These are phyloP conservation scores for Catamblyrhynchus diadema DNA, from an alignment of 2,797 vertebrate species.

Conservation along the genomic window DNA sequence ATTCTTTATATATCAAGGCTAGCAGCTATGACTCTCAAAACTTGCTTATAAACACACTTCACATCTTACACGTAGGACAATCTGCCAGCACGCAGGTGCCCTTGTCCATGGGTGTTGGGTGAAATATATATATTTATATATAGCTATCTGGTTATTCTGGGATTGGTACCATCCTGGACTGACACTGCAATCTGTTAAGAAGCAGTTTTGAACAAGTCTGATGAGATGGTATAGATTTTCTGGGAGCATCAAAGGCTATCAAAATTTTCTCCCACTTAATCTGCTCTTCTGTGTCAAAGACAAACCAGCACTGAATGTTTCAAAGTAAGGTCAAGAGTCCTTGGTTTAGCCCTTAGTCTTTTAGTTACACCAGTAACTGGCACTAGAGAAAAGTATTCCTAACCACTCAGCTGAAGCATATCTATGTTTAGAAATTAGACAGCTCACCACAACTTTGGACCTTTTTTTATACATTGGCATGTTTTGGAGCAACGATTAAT, in stretches of 20 bases:
- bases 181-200: slow-evolving; percentile 40
- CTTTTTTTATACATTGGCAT: neutral
- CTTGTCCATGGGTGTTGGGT: slow-evolving; percentile 21
- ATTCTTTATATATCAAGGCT: neutral
- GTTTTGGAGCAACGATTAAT: neutral
- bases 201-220: slow-evolving; percentile 7
- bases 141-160: slow-evolving; percentile 38
- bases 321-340: neutral
- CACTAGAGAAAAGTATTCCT: neutral
- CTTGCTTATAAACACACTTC: slow-evolving; percentile 31
- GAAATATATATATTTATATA: slow-evolving; percentile 12
- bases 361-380: neutral
- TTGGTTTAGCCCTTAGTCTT: neutral
- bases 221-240: slow-evolving; percentile 47
- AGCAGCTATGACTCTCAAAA: neutral
- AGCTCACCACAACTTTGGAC: neutral
- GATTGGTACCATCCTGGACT: slow-evolving; percentile 17
- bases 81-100: slow-evolving; percentile 5
- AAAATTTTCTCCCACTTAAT: neutral
- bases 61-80: neutral
- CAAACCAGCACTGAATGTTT: neutral
- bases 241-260: neutral
- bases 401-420: neutral
- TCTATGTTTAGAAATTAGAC: neutral
- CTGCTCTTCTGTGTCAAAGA: neutral